A percentile compares a stretch with the other conserved stretches of the same genome.
phyloP scores from a whole-genome alignment of 2,797 vertebrate genomes.

The Thalassophryne amazonica region DNA sequence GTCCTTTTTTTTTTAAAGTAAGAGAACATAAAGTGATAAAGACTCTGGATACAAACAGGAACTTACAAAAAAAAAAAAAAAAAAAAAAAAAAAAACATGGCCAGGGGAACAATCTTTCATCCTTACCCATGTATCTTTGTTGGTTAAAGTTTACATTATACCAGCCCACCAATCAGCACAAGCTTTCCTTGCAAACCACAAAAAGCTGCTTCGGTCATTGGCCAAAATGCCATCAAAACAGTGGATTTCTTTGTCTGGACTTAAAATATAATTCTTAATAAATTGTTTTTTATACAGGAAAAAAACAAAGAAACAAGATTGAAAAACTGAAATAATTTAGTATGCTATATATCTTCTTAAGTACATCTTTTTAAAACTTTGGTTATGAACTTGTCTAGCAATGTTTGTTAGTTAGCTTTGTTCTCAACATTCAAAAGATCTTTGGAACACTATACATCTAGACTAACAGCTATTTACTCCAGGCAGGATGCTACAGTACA shows the following conservation, averaged over 20 bases:
- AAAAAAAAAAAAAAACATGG: constrained; percentile 48
- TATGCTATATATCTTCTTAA: constrained; percentile 81
- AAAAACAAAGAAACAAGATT: constrained; percentile 65
- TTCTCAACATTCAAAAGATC: constrained; percentile 79
- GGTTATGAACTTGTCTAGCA: constrained; percentile 82
- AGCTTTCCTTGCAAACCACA: constrained; percentile 75
- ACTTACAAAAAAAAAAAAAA: constrained; percentile 35
- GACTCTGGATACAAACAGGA: constrained; percentile 70
- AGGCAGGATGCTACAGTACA: constrained; percentile 73
- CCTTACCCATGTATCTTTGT: constrained; percentile 52
- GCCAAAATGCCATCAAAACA: constrained; percentile 65
- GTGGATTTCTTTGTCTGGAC: constrained; percentile 69
- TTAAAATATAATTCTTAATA: constrained; percentile 77
- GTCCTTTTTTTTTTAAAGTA: constrained; percentile 70
- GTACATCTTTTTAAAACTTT: constrained; percentile 79
- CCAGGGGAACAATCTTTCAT: constrained; percentile 52
- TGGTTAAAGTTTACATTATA: constrained; percentile 66
- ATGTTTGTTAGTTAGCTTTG: constrained; percentile 77
- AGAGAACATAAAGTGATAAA: constrained; percentile 79
- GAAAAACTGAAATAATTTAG: constrained; percentile 81
- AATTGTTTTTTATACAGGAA: constrained; percentile 78
- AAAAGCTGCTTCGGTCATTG: constrained; percentile 65
- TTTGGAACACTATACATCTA: constrained; percentile 79
- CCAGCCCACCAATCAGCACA: constrained; percentile 83
- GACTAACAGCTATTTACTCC: constrained; percentile 68